These are phyloP conservation scores for Aphodius granarius DNA, from an alignment of 2,888 invertebrate species.

Conservation along the genomic window DNA sequence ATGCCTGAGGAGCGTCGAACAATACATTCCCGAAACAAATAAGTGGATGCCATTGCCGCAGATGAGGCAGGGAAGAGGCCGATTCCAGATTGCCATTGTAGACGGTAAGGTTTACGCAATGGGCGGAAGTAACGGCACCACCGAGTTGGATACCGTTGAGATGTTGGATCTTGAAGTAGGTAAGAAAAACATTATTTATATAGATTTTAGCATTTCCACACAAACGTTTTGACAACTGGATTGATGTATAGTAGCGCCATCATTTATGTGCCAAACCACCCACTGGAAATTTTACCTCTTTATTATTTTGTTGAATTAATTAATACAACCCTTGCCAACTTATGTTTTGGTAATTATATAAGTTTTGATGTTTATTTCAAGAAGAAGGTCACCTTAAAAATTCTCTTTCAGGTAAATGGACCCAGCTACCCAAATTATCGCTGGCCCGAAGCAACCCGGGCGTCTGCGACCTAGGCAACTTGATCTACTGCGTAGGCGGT, in stretches of 20 bases:
- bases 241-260: too few relatives aligned
- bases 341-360: too few relatives aligned
- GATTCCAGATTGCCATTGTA: constrained; percentile 76
- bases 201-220: not conserved
- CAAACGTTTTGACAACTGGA: too few relatives aligned
- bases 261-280: too few relatives aligned
- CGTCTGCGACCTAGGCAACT: constrained; percentile 64
- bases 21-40: constrained; percentile 71
- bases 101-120: constrained; percentile 72
- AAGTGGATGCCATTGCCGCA: constrained; percentile 68
- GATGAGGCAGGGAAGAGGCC: constrained; percentile 76
- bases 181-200: constrained; percentile 44
- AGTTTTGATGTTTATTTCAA: too few relatives aligned
- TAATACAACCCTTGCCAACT: too few relatives aligned
- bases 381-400: too few relatives aligned
- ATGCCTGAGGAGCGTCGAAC: constrained; percentile 75
- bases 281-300: too few relatives aligned
- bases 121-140: constrained; percentile 82
- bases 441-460: constrained; percentile 71
- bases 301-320: too few relatives aligned
- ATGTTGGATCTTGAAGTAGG: constrained; percentile 58
- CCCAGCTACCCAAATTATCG: constrained; percentile 57
- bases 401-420: constrained; percentile 44
- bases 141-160: constrained; percentile 75
- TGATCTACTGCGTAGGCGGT: constrained; percentile 78